phyloP scores from a whole-genome alignment of 2,113 vertebrate species.

The Vireo altiloquus region DNA sequence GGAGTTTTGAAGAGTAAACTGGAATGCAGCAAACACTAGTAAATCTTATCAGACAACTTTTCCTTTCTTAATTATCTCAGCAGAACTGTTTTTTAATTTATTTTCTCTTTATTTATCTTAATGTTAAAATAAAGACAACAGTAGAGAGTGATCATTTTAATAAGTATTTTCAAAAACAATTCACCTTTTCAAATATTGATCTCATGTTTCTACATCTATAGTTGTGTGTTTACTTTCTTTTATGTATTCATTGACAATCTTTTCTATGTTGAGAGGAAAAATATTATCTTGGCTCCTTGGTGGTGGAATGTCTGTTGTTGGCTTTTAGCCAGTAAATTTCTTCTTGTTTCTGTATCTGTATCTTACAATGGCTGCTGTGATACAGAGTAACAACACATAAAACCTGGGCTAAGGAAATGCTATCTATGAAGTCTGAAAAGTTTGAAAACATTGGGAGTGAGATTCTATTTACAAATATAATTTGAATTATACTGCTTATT shows the following conservation, averaged over 20 bases:
- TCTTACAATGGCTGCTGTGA: not conserved
- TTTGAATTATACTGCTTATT: not conserved
- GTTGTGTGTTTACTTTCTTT: not conserved
- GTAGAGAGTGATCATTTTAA: not conserved
- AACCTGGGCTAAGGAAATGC: not conserved
- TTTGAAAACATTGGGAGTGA: not conserved
- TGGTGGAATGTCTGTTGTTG: not conserved
- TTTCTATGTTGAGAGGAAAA: not conserved
- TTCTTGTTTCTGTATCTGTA: not conserved
- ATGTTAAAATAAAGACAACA: not conserved
- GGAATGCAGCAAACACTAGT: not conserved
- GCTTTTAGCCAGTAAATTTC: not conserved
- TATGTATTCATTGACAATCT: not conserved
- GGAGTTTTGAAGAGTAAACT: not conserved
- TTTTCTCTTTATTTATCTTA: not conserved
- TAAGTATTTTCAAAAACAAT: not conserved
- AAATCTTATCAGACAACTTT: not conserved
- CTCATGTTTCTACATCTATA: not conserved
- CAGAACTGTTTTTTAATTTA: not conserved
- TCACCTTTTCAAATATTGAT: not conserved
- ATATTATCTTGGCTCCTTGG: not conserved
- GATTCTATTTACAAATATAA: not conserved
- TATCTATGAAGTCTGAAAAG: not conserved
- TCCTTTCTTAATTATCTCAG: not conserved
- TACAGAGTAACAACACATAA: not conserved